phyloP scores from a whole-genome alignment of 2,113 vertebrate species.

The Tragelaphus imberbis region DNA sequence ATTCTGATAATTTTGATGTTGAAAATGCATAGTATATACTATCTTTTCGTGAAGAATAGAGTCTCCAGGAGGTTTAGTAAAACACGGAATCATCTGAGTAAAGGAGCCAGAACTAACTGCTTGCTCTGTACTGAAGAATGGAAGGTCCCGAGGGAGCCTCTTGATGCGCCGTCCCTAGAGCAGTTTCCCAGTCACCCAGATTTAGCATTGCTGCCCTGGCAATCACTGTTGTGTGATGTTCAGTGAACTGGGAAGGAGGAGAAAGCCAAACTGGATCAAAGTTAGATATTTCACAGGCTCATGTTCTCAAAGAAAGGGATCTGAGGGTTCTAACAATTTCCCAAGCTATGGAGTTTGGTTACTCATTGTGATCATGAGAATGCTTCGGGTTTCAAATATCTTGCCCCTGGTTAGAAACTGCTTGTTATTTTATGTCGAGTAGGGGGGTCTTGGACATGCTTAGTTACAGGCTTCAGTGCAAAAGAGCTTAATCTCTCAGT shows the following conservation, averaged over 20 bases:
- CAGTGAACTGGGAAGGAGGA: slow-evolving; percentile 37
- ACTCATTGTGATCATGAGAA: neutral
- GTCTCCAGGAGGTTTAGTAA: neutral
- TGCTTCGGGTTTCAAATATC: slow-evolving; percentile 1
- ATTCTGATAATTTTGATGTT: neutral
- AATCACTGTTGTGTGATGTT: neutral
- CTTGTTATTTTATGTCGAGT: neutral
- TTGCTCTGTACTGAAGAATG: neutral
- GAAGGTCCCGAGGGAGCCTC: neutral
- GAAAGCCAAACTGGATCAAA: slow-evolving; percentile 43
- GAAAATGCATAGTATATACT: neutral
- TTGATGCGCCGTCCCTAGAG: neutral
- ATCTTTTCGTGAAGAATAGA: neutral
- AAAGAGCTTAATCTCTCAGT: neutral
- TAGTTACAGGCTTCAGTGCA: neutral
- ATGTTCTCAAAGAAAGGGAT: slow-evolving; percentile 20
- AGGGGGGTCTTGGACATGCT: neutral
- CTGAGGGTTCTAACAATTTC: neutral
- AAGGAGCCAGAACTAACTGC: neutral
- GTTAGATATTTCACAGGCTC: slow-evolving; percentile 35
- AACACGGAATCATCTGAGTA: neutral
- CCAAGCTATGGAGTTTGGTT: slow-evolving; percentile 36
- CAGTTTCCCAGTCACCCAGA: neutral
- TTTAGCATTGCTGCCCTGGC: neutral
- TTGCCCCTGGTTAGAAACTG: neutral